Conservation (phyloP, 2,888 invertebrate species). For the Folsomia manolachei region DNA sequence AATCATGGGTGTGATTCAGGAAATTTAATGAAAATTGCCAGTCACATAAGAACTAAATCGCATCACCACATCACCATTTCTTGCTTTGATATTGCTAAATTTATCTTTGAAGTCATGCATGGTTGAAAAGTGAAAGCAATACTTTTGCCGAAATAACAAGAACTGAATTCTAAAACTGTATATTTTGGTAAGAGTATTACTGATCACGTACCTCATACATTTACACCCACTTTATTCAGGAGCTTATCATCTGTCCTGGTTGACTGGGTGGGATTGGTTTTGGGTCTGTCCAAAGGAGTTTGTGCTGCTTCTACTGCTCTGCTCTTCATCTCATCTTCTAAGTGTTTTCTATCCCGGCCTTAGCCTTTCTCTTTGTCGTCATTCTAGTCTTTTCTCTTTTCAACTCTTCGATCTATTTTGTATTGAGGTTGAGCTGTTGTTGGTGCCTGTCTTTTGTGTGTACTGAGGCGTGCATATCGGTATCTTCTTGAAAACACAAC, state of each 20-base stretch:
- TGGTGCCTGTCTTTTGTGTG: too few species aligned
- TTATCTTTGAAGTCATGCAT: not conserved
- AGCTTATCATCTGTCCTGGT: slow-evolving; percentile 5
- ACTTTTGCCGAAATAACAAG: not conserved
- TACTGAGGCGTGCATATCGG: too few species aligned
- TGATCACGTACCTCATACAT: not conserved
- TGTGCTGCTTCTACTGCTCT: not conserved
- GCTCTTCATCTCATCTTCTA: not conserved
- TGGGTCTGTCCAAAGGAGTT: not conserved
- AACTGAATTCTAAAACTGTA: not conserved
- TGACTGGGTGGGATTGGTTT: not conserved
- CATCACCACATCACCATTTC: too few species aligned
- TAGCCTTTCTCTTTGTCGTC: not conserved
- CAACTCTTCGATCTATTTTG: too few species aligned
- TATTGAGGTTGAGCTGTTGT: too few species aligned
- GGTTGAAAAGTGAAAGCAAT: not conserved
- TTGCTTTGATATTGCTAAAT: not conserved
- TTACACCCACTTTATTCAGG: slow-evolving; percentile 2
- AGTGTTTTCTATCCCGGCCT: not conserved
- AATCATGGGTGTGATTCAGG: too few species aligned
- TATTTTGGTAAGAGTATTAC: not conserved
- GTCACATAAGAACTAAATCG: too few species aligned
- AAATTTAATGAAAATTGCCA: too few species aligned
- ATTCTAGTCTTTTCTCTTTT: not conserved
- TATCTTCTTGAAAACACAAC: too few species aligned